Evolutionary conservation across 2,797 vertebrate genomes (phyloP).

Genomic region (Sarcoramphus papa): DNA sequence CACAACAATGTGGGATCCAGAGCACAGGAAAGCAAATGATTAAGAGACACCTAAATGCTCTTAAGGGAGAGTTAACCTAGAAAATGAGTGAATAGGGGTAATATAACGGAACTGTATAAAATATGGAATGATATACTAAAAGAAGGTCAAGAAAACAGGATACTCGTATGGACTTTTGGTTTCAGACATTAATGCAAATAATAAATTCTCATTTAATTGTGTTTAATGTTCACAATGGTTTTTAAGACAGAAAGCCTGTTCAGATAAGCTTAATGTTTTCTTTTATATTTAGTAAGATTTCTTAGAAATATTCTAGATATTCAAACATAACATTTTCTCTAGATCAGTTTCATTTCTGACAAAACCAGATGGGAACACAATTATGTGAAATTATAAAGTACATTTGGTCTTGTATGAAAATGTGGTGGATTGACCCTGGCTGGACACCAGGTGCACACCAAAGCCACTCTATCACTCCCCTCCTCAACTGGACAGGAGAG

Average conservation of each 20-base stretch:
- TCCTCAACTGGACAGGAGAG: too few relatives aligned
- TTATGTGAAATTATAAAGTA: not conserved
- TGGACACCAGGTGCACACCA: too few relatives aligned
- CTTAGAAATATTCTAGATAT: not conserved
- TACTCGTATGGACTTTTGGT: not conserved
- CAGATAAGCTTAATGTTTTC: not conserved
- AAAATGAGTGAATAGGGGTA: not conserved
- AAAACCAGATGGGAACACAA: not conserved
- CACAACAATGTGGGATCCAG: not conserved
- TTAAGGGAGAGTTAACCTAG: not conserved
- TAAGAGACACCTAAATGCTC: not conserved
- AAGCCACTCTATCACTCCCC: too few relatives aligned
- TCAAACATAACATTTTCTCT: not conserved
- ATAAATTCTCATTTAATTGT: not conserved
- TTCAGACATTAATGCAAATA: not conserved
- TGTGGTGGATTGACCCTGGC: too few relatives aligned
- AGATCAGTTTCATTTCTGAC: not conserved
- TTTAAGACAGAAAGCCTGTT: not conserved
- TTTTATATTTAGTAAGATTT: not conserved
- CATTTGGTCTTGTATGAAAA: not conserved
- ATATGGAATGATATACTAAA: not conserved
- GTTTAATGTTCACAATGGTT: not conserved
- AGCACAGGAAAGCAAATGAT: not conserved
- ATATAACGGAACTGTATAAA: not conserved
- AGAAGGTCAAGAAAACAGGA: not conserved